Conservation (phyloP, 2,888 invertebrate species). For the Podotricha telesiphe region DNA sequence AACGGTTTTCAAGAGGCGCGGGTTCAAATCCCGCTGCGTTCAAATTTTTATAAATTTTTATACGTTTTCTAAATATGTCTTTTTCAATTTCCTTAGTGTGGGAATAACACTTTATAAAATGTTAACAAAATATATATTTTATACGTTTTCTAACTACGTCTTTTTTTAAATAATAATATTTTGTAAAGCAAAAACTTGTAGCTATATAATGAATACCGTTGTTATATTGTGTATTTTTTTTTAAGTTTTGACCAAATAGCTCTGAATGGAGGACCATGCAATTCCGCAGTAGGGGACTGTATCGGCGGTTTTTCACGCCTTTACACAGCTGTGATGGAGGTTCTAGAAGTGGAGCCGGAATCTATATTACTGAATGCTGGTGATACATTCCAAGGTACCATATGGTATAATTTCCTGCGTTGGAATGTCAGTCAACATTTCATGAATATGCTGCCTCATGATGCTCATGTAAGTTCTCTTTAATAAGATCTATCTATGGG, state of each 20-base stretch:
- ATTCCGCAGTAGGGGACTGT: conserved; percentile 74
- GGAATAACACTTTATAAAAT: too few species aligned
- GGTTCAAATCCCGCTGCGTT: too few species aligned
- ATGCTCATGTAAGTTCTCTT: conserved; percentile 86
- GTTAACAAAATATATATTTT: too few species aligned
- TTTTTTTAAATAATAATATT: too few species aligned
- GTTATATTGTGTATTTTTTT: not conserved
- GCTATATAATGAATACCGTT: too few species aligned
- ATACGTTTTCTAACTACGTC: too few species aligned
- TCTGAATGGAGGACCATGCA: conserved; percentile 82
- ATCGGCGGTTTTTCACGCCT: conserved; percentile 89
- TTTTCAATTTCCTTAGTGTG: too few species aligned
- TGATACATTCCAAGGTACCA: conserved; percentile 86
- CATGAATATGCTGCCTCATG: conserved; percentile 89
- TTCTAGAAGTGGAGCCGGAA: conserved; percentile 83
- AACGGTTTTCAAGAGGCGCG: too few species aligned
- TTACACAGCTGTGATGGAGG: conserved; percentile 81
- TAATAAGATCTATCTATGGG: too few species aligned
- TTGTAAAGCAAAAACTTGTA: too few species aligned
- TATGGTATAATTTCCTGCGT: conserved; percentile 90
- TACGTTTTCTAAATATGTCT: too few species aligned
- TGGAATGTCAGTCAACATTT: conserved; percentile 90
- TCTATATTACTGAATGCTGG: conserved; percentile 87
- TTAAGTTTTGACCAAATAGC: conserved; percentile 85
- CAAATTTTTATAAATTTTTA: too few species aligned